Base-by-base conservation (phyloP, 1,140 invertebrate genomes). In the Chelonus insularis region DNA sequence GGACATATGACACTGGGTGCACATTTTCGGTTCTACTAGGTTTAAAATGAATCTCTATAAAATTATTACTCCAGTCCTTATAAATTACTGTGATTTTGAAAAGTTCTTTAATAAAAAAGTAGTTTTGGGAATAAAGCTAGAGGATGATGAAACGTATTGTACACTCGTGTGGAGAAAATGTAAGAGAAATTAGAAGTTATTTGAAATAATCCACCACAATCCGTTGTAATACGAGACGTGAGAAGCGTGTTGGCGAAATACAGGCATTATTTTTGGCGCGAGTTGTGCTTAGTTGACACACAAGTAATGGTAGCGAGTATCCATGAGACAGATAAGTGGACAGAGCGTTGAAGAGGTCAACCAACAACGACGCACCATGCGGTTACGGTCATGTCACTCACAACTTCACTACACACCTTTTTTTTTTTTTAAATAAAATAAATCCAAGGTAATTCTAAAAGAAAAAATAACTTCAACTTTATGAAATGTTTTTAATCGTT, bases 191-290 rank as follows among this genome's bases (percentile, higher is more conserved):
- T 9, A 36, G 51, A 14, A 60, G 18, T 57, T 32, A 50, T 14
- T 36, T 0, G 2, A 41, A 52, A 60, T 21, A 29, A 59, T 18
- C n/a, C 25, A 34, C 32, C 12, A 52, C 3, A 56, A 25, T 43
- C 32, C 16, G 21, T 32, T 61, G 59, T 61, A 61, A 61, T 55
- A 12, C 59, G 59, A 61, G 52, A 61, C 51, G 58, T 45, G 34
- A 55, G 29, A 55, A 39, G 11, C 12, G 32, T 52, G 37, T 55
- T 55, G 59, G 51, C 59, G 34, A 37, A 54, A 55, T 37, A 48
- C 41, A 55, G 51, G 36, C 59, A 61, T 61, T 61, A 61, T 61
- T 61, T 55, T 61, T 61, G 59, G 59, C 51, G 51, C 25, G 25
- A 36, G 45, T 39, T n/a, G 37, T 34, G 39, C 5, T 36, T 21